Evolutionary conservation across 2,888 invertebrate species (phyloP).

Genomic region (Bombylius discolor): DNA sequence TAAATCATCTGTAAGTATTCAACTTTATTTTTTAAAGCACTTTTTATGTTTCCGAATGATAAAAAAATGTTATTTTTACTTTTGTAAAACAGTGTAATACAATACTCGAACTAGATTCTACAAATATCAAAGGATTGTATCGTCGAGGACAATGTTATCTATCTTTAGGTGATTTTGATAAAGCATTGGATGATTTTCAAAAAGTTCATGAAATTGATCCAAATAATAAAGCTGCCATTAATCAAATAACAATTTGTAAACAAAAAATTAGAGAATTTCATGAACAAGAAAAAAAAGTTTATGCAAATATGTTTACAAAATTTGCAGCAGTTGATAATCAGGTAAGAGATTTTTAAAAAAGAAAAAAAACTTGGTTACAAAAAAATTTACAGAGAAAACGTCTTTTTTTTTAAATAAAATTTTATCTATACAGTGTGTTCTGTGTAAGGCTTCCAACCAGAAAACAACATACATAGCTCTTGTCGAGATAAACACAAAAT

Average conservation of each 20-base stretch:
- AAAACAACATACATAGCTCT: too few relatives aligned
- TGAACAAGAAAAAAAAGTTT: constrained; percentile 71
- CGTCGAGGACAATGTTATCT: constrained; percentile 72
- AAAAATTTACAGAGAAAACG: too few relatives aligned
- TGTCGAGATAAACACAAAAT: too few relatives aligned
- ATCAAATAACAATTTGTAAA: constrained; percentile 60
- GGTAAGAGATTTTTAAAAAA: constrained; percentile 38
- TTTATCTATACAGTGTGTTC: too few relatives aligned
- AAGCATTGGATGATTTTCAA: constrained; percentile 66
- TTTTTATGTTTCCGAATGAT: too few relatives aligned
- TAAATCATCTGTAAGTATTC: constrained; percentile 47
- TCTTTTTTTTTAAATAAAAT: too few relatives aligned
- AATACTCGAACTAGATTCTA: constrained; percentile 58
- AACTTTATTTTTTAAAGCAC: not conserved
- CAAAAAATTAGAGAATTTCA: constrained; percentile 60
- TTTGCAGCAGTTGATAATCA: constrained; percentile 68
- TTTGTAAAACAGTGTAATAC: constrained; percentile 43
- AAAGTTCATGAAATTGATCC: constrained; percentile 63
- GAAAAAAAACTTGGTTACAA: not conserved
- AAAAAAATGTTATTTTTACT: not conserved
- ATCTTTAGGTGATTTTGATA: constrained; percentile 60
- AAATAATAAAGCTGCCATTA: constrained; percentile 74
- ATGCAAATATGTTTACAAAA: constrained; percentile 92
- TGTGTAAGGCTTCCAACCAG: too few relatives aligned
- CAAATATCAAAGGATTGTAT: constrained; percentile 81